Evolutionary conservation across 2,888 invertebrate genomes (phyloP).

Genomic region (Pantelozetes paolii): DNA sequence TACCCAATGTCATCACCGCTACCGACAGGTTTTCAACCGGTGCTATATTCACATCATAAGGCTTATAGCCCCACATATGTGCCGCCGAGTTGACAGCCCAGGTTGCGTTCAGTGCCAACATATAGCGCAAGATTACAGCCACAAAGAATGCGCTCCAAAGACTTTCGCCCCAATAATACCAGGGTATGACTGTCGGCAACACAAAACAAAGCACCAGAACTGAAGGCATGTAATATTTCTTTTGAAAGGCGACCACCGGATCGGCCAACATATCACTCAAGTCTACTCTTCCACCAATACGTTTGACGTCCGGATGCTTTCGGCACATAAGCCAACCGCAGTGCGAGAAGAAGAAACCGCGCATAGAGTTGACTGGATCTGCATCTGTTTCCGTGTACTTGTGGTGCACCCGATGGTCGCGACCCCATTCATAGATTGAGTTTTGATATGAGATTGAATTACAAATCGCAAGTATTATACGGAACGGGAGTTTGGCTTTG

Average conservation of each 20-base stretch:
- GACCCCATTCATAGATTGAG: conserved; percentile 53
- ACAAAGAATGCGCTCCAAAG: conserved; percentile 74
- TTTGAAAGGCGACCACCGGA: conserved; percentile 55
- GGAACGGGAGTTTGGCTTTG: conserved; percentile 79
- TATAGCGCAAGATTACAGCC: conserved; percentile 72
- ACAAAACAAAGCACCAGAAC: conserved; percentile 54
- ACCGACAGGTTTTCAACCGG: conserved; percentile 53
- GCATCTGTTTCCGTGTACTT: conserved; percentile 54
- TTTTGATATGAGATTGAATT: conserved; percentile 81
- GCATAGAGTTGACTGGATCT: conserved; percentile 53
- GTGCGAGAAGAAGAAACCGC: conserved; percentile 58
- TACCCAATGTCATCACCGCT: conserved; percentile 51
- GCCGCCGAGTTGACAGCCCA: conserved; percentile 93
- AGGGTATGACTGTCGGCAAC: conserved; percentile 68
- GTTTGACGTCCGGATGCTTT: conserved; percentile 56
- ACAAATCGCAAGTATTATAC: conserved; percentile 69
- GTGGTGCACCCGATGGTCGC: conserved; percentile 54
- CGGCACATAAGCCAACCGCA: conserved; percentile 57
- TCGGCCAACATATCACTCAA: conserved; percentile 55
- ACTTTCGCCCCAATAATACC: conserved; percentile 76
- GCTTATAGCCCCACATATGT: conserved; percentile 83
- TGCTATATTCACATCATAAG: conserved; percentile 72
- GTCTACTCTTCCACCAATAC: conserved; percentile 55
- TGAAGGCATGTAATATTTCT: conserved; percentile 55
- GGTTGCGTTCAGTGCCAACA: conserved; percentile 78